These are phyloP conservation scores for Pogona vitticeps DNA, from an alignment of 2,113 vertebrate genomes.

Conservation along the genomic window DNA sequence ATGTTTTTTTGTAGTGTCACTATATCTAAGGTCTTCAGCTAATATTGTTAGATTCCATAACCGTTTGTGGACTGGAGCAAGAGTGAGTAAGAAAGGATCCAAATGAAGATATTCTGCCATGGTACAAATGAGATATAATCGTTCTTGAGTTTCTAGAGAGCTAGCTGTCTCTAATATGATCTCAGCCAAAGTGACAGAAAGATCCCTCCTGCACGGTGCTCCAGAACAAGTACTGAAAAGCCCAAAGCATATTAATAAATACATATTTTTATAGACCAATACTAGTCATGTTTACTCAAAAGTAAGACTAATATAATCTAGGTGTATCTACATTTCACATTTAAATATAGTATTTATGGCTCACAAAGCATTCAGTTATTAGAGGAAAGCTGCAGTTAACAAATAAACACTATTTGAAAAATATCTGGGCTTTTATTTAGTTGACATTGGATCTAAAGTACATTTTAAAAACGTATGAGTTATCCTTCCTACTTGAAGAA, in stretches of 20 bases:
- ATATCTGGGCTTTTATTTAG: neutral
- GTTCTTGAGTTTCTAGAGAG: slow-evolving; percentile 13
- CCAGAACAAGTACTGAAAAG: slow-evolving; percentile 21
- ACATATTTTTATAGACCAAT: neutral
- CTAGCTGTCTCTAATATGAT: slow-evolving; percentile 42
- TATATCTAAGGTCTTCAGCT: neutral
- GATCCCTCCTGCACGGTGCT: slow-evolving; percentile 44
- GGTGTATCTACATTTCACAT: neutral
- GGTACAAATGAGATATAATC: slow-evolving; percentile 31
- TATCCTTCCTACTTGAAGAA: neutral
- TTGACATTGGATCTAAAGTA: neutral
- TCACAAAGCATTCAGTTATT: rapidly evolving
- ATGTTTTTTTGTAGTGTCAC: rapidly evolving
- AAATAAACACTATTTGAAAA: neutral
- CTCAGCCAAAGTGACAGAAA: slow-evolving; percentile 45
- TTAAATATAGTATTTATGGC: neutral
- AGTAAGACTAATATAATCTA: neutral
- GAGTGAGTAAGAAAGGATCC: slow-evolving; percentile 35
- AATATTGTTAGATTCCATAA: neutral
- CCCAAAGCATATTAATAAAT: slow-evolving; percentile 18
- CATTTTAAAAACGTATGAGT: neutral
- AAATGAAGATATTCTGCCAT: slow-evolving; percentile 50
- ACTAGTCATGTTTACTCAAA: neutral
- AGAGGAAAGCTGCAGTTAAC: neutral
- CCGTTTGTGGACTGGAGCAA: slow-evolving; percentile 33